These are phyloP conservation scores for Hylomyscus alleni DNA, from an alignment of 2,797 vertebrate genomes.

Conservation along the genomic window DNA sequence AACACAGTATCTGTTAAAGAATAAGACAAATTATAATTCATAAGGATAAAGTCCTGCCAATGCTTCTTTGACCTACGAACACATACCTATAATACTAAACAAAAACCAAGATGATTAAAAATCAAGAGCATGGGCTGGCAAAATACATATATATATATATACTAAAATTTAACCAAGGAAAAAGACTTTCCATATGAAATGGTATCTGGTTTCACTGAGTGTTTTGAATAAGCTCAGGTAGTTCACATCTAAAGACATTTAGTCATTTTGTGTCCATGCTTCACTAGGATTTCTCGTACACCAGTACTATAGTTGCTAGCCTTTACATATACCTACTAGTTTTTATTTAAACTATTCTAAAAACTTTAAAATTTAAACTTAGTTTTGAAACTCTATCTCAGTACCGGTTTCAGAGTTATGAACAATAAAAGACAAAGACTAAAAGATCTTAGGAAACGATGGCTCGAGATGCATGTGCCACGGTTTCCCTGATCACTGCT, in stretches of 20 bases:
- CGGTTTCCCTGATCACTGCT: neutral
- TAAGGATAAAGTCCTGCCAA: neutral
- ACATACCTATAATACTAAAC: neutral
- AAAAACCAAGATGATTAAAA: neutral
- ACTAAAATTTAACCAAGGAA: neutral
- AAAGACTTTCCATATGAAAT: neutral
- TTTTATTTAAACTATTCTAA: neutral
- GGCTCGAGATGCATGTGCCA: neutral
- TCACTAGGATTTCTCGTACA: neutral
- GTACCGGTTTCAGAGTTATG: neutral
- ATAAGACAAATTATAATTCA: slow-evolving; percentile 66
- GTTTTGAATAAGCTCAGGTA: neutral
- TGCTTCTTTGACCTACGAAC: neutral
- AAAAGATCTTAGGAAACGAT: neutral
- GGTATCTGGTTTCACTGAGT: neutral
- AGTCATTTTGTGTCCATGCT: neutral
- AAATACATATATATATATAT: neutral
- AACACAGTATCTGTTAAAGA: slow-evolving; percentile 93
- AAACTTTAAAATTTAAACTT: neutral
- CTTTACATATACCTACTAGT: neutral
- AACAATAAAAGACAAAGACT: neutral
- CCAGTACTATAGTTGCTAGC: neutral
- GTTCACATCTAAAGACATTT: neutral
- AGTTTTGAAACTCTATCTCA: neutral
- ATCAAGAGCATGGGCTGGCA: neutral